phyloP scores from a whole-genome alignment of 2,797 vertebrate genomes.

The Lagodon rhomboides region DNA sequence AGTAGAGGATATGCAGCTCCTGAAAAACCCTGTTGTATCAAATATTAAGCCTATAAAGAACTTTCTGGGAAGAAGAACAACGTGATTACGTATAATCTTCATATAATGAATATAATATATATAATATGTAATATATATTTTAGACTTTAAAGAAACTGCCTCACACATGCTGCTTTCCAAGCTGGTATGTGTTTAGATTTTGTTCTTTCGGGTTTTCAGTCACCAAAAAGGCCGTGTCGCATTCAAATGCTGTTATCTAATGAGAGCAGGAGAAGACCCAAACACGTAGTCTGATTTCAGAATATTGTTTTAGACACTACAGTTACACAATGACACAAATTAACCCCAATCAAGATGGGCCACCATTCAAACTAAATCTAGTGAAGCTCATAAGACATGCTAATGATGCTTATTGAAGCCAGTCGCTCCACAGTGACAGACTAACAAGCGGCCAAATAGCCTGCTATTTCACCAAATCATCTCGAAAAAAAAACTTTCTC shows the following conservation, averaged over 20 bases:
- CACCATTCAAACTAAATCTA: constrained; percentile 13
- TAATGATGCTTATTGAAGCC: constrained; percentile 28
- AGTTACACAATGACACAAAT: constrained; percentile 10
- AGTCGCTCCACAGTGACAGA: constrained; percentile 7
- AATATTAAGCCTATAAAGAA: neutral
- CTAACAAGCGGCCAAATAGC: constrained; percentile 10
- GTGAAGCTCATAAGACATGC: constrained; percentile 13
- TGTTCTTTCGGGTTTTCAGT: neutral
- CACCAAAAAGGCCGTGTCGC: neutral
- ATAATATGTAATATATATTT: no score
- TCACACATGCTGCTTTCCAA: neutral
- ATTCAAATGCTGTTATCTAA: neutral
- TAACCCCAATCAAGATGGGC: neutral
- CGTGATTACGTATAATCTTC: neutral
- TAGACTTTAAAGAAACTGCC: neutral
- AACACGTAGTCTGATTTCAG: neutral
- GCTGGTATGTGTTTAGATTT: neutral
- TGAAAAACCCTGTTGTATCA: neutral
- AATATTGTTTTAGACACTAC: neutral
- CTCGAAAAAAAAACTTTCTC: constrained; percentile 12
- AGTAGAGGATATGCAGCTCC: neutral
- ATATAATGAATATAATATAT: no score
- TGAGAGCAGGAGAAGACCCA: neutral
- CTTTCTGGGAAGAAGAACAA: neutral
- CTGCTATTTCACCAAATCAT: constrained; percentile 21